A percentile compares a stretch with the other conserved stretches of the same genome.
Conservation (phyloP, 2,888 invertebrate species). For the Mimas tiliae region DNA sequence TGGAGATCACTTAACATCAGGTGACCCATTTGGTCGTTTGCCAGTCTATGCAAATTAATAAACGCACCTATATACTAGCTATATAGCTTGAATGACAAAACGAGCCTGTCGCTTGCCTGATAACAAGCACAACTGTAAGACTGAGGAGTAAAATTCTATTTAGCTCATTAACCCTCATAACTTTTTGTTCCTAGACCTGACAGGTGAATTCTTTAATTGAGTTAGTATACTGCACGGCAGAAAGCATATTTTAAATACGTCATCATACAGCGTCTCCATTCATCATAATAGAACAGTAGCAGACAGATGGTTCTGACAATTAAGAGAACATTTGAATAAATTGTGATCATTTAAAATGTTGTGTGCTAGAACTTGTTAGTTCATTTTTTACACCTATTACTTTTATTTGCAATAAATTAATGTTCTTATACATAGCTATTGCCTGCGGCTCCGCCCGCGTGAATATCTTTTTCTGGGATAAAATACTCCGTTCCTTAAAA, state of each 20-base stretch:
- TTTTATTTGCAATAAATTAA: too few species aligned
- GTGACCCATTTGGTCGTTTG: too few species aligned
- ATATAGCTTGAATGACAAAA: too few species aligned
- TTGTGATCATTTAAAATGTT: neutral
- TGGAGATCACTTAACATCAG: too few species aligned
- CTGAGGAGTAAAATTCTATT: neutral
- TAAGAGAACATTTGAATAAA: constrained; percentile 7
- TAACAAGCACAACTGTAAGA: neutral
- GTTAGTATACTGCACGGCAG: neutral
- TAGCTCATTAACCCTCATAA: neutral
- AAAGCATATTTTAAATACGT: neutral
- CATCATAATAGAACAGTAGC: neutral
- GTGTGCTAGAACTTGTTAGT: too few species aligned
- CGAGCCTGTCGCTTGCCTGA: too few species aligned
- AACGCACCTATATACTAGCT: too few species aligned
- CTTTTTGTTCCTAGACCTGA: neutral
- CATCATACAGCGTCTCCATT: neutral
- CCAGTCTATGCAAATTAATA: too few species aligned
- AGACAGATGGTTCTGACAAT: constrained; percentile 1
- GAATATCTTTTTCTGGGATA: too few species aligned
- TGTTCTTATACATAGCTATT: too few species aligned
- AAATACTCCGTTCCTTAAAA: too few species aligned
- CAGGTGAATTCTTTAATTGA: constrained; percentile 7
- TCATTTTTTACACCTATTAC: neutral
- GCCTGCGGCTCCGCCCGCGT: too few species aligned